Evolutionary conservation across 2,888 invertebrate genomes (phyloP), one percentile per base, ranked within the genome.

Genomic region (Drosophila mimetica): DNA sequence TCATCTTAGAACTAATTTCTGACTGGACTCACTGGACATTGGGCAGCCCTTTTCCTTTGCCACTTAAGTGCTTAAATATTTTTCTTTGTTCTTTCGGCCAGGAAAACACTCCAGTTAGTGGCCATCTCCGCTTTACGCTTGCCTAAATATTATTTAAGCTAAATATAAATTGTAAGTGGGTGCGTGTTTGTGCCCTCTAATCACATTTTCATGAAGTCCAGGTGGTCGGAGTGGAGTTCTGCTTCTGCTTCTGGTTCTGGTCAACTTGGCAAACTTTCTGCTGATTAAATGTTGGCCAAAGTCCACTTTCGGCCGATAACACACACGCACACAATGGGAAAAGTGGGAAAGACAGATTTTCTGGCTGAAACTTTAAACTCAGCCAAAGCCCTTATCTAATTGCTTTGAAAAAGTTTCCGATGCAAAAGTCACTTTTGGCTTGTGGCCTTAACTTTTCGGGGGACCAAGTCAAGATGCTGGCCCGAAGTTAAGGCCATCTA

Each of bases 1-100:
- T 88, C 85, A 86, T 85, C 85, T 85, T 85, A 58, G 50, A 88
- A 88, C 86, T 86, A 88, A 84, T 86, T 84, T 84, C 88, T 78
- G 83, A 86, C 88, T 86, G 88, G 77, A 87, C 81, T 59, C 87
- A 81, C 14, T 47, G 54, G 30, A 47, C 37, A 54, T 22, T 25
- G 37, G 44, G 51, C 39, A 36, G 67, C 16, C 55, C 32, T 44
- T 41, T 66, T 44, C 65, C 64, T 67, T 67, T 59, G 67, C 71
- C 66, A 74, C 74, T 88, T 83, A 83, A 88, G 88, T 88, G 80
- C 86, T 84, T 84, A 79, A 84, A 86, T 83, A 86, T 86, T 86
- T 77, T 80, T 76, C 86, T 88, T 88, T 83, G 80, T 86, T 72
- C 54, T 53, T 53, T 51, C 16, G 76, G 54, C 61, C 70, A 66